These are phyloP conservation scores for Polyommatus iphigenia DNA, from an alignment of 2,888 invertebrate species.

Conservation along the genomic window DNA sequence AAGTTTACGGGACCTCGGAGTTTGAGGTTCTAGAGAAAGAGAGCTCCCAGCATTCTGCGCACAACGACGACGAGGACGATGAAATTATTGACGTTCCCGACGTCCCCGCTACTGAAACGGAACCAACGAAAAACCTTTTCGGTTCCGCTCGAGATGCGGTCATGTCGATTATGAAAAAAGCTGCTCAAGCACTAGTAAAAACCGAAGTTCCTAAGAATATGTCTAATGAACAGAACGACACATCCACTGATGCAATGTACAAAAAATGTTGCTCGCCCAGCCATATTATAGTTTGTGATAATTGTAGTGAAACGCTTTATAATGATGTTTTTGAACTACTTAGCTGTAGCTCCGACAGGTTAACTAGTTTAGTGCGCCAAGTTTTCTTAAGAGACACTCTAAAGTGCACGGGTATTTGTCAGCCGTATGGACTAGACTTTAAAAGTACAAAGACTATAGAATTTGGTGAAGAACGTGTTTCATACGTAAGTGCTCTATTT, in stretches of 20 bases:
- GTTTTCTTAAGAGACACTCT: slow-evolving; percentile 82
- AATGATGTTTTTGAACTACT: slow-evolving; percentile 86
- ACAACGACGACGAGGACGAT: slow-evolving; percentile 83
- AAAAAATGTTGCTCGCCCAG: slow-evolving; percentile 86
- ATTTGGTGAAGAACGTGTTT: slow-evolving; percentile 72
- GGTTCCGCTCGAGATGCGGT: slow-evolving; percentile 95
- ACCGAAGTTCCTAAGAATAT: slow-evolving; percentile 83
- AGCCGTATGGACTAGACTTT: slow-evolving; percentile 82
- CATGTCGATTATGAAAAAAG: slow-evolving; percentile 94
- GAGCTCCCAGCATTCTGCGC: slow-evolving; percentile 83
- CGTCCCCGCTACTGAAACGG: slow-evolving; percentile 68
- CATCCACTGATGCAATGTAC: slow-evolving; percentile 65
- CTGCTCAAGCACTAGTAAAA: slow-evolving; percentile 91
- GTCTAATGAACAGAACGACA: slow-evolving; percentile 71
- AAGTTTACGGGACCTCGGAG: slow-evolving; percentile 95
- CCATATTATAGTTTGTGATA: slow-evolving; percentile 86
- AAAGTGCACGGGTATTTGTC: slow-evolving; percentile 81
- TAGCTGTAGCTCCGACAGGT: slow-evolving; percentile 83
- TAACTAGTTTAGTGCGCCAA: slow-evolving; percentile 81
- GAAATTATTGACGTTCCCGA: slow-evolving; percentile 82
- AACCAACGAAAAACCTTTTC: slow-evolving; percentile 86
- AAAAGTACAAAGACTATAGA: slow-evolving; percentile 78
- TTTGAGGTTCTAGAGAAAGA: slow-evolving; percentile 93
- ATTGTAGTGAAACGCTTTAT: slow-evolving; percentile 86
- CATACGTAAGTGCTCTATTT: slow-evolving; percentile 83